Conservation (phyloP, 2,113 vertebrate genomes). For the Symphodus melops region DNA sequence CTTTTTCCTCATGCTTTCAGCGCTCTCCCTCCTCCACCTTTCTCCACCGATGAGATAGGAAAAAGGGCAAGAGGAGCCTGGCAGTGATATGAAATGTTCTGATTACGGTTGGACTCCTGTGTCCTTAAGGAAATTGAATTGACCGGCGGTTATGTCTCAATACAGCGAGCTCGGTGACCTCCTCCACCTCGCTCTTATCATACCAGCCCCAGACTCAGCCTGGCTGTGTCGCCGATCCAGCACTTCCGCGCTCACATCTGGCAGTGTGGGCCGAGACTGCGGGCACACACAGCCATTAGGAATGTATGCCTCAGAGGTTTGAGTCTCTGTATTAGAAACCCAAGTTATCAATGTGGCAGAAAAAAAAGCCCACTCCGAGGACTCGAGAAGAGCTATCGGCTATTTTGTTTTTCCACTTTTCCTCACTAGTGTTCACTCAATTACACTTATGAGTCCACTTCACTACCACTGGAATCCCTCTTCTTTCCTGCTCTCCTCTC, state of each 20-base stretch:
- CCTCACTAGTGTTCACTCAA: constrained; percentile 43
- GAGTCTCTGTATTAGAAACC: constrained; percentile 49
- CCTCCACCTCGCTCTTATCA: constrained; percentile 73
- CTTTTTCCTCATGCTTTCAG: neutral
- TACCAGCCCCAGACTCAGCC: constrained; percentile 58
- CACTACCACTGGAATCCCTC: constrained; percentile 31
- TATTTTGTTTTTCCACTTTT: constrained; percentile 46
- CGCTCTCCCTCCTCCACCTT: constrained; percentile 8
- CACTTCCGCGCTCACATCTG: constrained; percentile 52
- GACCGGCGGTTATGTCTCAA: constrained; percentile 66
- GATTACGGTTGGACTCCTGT: constrained; percentile 68
- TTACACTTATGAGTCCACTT: constrained; percentile 38
- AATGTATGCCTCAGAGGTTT: constrained; percentile 61
- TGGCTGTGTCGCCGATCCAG: constrained; percentile 24
- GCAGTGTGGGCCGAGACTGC: constrained; percentile 27
- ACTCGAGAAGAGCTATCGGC: constrained; percentile 31
- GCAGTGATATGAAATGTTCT: constrained; percentile 74
- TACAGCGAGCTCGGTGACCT: constrained; percentile 69
- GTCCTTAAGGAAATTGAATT: constrained; percentile 79
- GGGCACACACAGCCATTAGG: constrained; percentile 43
- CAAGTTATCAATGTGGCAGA: constrained; percentile 38
- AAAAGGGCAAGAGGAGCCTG: constrained; percentile 64
- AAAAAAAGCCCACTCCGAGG: constrained; percentile 25
- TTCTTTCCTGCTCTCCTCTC: constrained; percentile 21
- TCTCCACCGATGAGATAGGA: constrained; percentile 41